Base-by-base conservation (phyloP, 2,113 vertebrate genomes). In the Nestor notabilis region DNA sequence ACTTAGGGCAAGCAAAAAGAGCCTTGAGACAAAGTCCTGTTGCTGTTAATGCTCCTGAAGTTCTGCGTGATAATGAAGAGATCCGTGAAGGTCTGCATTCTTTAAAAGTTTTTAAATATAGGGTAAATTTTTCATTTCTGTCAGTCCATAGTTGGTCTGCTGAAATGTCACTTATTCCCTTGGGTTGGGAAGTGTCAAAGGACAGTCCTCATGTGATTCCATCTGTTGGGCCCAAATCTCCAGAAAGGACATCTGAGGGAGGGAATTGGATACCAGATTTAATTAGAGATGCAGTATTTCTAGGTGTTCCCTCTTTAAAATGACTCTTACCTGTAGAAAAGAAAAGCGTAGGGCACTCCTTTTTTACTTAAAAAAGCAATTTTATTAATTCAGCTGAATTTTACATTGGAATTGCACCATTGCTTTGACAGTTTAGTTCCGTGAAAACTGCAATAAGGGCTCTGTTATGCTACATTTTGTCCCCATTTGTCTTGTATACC, bases 401-500 rank as follows among this genome's bases (percentile, higher is more conserved):
- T 94, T 95, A 60, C 77, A 69, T 87, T 72, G 66, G 58, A 89
- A 93, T 95, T 56, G 15, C 49, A 53, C 63, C 16, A n/a, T 52
- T 3, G 5, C 82, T 95, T 89, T 93, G 88, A 81, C 90, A 92
- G 70, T 71, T 95, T 84, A 61, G 58, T 46, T 91, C 77, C 44
- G n/a, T 89, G 58, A 91, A 95, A 95, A 87, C 89, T 89, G 83
- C 87, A 91, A 80, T 89, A 89, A 93, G 79, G n/a, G 37, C 35
- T 89, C 44, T 2, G 53, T 65, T 86, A 84, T 0, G 16, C 78
- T 83, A 81, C 78, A 90, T 96, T 96, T 85, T 90, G 90, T 80
- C 71, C 79, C 90, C 95, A 94, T 96, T 96, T 94, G 71, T 92
- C 90, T 92, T 91, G 81, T 89, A 43, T 65, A 89, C 81, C 81